Evolutionary conservation across 2,888 invertebrate species (phyloP).

Genomic region (Eupeodes luniger): DNA sequence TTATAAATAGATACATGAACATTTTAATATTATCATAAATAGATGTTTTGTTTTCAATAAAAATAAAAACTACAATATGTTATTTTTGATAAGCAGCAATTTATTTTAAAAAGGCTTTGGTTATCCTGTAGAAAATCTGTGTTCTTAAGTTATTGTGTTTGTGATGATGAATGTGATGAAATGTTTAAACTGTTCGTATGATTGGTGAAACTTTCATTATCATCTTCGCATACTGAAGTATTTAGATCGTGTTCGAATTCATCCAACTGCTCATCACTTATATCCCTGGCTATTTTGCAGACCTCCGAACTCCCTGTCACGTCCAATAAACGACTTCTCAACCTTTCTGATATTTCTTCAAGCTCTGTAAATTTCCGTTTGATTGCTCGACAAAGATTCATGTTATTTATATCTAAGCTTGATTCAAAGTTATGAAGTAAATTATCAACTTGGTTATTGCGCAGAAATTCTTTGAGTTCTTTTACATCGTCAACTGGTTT

Average conservation of each 20-base stretch:
- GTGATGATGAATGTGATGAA: background rate
- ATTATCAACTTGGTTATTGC: slow-evolving; percentile 76
- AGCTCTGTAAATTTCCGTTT: slow-evolving; percentile 87
- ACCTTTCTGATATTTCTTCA: slow-evolving; percentile 87
- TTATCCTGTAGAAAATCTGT: background rate
- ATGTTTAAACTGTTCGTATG: background rate
- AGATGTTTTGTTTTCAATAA: background rate
- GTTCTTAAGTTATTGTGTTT: background rate
- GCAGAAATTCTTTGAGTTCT: slow-evolving; percentile 44
- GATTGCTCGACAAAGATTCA: slow-evolving; percentile 84
- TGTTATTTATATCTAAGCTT: slow-evolving; percentile 80
- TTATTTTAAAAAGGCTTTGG: slow-evolving; percentile 4
- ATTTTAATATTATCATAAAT: no score
- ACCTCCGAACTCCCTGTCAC: slow-evolving; percentile 86
- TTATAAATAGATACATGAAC: no score
- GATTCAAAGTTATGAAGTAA: slow-evolving; percentile 81
- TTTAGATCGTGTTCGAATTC: slow-evolving; percentile 87
- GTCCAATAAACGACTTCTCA: slow-evolving; percentile 86
- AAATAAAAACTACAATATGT: background rate
- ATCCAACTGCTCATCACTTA: slow-evolving; percentile 82
- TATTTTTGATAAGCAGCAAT: background rate
- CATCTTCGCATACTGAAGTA: slow-evolving; percentile 79
- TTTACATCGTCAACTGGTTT: slow-evolving; percentile 85
- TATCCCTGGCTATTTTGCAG: slow-evolving; percentile 84
- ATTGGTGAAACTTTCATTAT: slow-evolving; percentile 9